Conservation (phyloP, 2,888 invertebrate genomes). For the Rhamnusium bicolor region DNA sequence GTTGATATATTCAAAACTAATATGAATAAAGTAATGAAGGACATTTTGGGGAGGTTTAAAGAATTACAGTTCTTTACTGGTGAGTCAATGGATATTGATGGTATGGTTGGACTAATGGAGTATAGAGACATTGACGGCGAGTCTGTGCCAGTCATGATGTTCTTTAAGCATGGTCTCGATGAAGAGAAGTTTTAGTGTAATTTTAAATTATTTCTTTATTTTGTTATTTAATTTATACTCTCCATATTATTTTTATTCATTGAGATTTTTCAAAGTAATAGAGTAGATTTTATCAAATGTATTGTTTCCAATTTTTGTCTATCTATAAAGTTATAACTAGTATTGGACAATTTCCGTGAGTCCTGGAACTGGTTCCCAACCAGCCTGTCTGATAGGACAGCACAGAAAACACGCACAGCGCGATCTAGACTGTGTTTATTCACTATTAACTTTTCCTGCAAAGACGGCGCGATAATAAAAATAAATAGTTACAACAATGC, state of each 20-base stretch:
- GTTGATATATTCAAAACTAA: slow-evolving; percentile 92
- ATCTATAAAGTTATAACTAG: slow-evolving; percentile 29
- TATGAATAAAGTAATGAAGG: slow-evolving; percentile 95
- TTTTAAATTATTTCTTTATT: slow-evolving; percentile 50
- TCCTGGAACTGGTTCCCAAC: too few relatives aligned
- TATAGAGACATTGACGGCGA: slow-evolving; percentile 91
- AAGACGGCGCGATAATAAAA: too few relatives aligned
- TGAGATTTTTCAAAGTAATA: slow-evolving; percentile 20
- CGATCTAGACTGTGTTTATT: too few relatives aligned
- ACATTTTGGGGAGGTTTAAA: slow-evolving; percentile 90
- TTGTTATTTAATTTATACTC: slow-evolving; percentile 50
- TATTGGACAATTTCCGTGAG: too few relatives aligned
- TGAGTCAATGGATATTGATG: slow-evolving; percentile 94
- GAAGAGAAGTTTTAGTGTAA: slow-evolving; percentile 92
- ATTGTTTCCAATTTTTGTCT: slow-evolving; percentile 37
- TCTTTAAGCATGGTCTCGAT: slow-evolving; percentile 95
- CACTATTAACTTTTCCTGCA: too few relatives aligned
- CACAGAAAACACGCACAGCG: too few relatives aligned
- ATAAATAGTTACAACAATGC: too few relatives aligned
- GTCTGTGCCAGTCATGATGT: slow-evolving; percentile 91
- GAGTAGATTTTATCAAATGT: slow-evolving; percentile 15
- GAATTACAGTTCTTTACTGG: slow-evolving; percentile 94
- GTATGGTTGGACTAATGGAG: slow-evolving; percentile 94
- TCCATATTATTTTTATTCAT: slow-evolving; percentile 23
- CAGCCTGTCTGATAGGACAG: too few relatives aligned